Evolutionary conservation across 2,888 invertebrate genomes (phyloP).

Genomic region (Thera obeliscata): DNA sequence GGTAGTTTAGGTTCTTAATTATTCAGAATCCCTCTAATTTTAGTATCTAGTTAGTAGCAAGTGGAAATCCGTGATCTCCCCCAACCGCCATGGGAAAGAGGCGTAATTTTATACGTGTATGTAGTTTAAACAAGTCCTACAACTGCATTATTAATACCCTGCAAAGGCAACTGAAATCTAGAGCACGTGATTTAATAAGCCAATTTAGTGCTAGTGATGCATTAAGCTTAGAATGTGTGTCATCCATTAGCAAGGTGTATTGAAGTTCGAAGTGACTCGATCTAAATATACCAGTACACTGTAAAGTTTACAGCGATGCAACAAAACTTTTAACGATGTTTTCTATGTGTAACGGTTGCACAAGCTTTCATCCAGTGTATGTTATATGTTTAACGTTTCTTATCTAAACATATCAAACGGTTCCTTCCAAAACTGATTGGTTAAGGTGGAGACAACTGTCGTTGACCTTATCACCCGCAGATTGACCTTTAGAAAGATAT

Average conservation of each 20-base stretch:
- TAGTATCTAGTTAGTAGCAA: not conserved
- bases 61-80: no score
- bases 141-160: not conserved
- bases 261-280: constrained; percentile 7
- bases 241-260: constrained; percentile 21
- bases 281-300: constrained; percentile 11
- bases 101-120: no score
- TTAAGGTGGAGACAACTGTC: not conserved
- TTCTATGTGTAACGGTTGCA: constrained; percentile 33
- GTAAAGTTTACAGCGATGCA: constrained; percentile 27
- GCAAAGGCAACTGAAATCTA: constrained; percentile 1
- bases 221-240: constrained; percentile 19
- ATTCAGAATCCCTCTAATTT: not conserved
- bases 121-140: not conserved
- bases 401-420: not conserved
- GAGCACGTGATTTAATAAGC: constrained; percentile 13
- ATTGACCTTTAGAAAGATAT: no score
- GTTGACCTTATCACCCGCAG: no score
- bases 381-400: constrained; percentile 20
- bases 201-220: constrained; percentile 10
- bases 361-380: constrained; percentile 29
- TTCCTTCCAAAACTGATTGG: not conserved
- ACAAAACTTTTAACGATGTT: constrained; percentile 40
- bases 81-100: no score
- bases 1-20: not conserved